These are phyloP conservation scores for Eupithecia exiguata DNA, from an alignment of 2,888 invertebrate genomes.

Conservation along the genomic window DNA sequence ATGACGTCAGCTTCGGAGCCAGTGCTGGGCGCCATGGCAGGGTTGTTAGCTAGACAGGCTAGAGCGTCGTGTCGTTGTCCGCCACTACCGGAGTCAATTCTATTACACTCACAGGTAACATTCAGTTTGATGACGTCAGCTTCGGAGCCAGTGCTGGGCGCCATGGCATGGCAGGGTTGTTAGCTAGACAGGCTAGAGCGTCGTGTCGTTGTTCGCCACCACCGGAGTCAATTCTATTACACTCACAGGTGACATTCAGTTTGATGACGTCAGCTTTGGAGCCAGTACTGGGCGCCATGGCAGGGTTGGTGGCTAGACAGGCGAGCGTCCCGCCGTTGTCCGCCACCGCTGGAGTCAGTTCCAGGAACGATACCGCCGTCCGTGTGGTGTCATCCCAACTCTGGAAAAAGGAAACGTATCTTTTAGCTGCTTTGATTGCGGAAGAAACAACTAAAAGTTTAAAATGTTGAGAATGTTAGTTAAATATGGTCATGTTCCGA, in stretches of 20 bases:
- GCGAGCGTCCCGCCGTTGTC: conserved; percentile 77
- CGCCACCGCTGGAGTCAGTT: conserved; percentile 66
- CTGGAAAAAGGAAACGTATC: conserved; percentile 48
- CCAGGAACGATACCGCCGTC: conserved; percentile 69
- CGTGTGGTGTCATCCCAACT: conserved; percentile 66
- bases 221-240: conserved; percentile 64
- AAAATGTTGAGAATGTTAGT: not conserved
- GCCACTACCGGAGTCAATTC: conserved; percentile 66
- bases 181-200: conserved; percentile 75
- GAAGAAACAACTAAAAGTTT: not conserved
- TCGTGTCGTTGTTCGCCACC: conserved; percentile 38
- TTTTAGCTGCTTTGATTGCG: not conserved
- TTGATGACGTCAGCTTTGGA: conserved; percentile 77
- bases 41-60: conserved; percentile 79
- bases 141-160: conserved; percentile 33
- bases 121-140: conserved; percentile 73
- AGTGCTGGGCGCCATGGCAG: conserved; percentile 62
- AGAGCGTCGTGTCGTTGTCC: conserved; percentile 41
- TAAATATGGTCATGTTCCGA: not conserved
- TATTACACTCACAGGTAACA: conserved; percentile 72
- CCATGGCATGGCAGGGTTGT: conserved; percentile 76
- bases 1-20: conserved; percentile 59
- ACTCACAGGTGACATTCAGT: conserved; percentile 79
- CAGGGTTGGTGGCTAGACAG: conserved; percentile 76
- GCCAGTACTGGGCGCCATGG: conserved; percentile 73